Percentiles rank a stretch among this genome's conserved stretches.
Evolutionary conservation across 1,140 invertebrate genomes (phyloP).

Genomic region (Drosophila tani): DNA sequence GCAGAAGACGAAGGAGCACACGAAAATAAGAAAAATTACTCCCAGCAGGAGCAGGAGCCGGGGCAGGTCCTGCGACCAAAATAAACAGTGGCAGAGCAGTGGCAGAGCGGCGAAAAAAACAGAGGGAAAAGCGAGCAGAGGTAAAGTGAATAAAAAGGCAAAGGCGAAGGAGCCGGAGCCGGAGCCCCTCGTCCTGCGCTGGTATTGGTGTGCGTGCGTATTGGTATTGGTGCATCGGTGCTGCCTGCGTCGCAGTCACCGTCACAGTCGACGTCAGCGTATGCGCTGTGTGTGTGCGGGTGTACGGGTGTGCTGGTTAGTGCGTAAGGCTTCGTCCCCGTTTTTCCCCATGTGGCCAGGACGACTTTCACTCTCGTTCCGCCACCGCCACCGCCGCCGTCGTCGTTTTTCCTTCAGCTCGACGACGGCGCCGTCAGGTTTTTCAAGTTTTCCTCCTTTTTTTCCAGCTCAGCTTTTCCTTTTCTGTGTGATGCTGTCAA

Average conservation of each 20-base stretch:
- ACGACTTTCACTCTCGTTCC: constrained; percentile 74
- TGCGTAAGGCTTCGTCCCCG: constrained; percentile 39
- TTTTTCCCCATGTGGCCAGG: constrained; percentile 70
- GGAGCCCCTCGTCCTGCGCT: constrained; percentile 30
- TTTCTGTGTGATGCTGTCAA: constrained; percentile 25
- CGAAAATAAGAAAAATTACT: constrained; percentile 56
- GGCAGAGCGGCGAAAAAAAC: constrained; percentile 42
- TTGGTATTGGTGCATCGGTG: constrained; percentile 27
- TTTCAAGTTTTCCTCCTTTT: constrained; percentile 25
- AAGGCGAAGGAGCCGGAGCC: constrained; percentile 39
- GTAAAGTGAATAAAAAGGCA: constrained; percentile 43
- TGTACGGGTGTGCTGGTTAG: constrained; percentile 16
- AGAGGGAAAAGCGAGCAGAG: constrained; percentile 14
- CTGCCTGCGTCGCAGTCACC: constrained; percentile 8
- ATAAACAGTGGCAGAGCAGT: constrained; percentile 61
- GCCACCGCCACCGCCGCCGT: neutral
- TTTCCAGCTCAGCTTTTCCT: constrained; percentile 41
- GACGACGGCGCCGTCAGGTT: constrained; percentile 21
- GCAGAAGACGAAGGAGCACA: constrained; percentile 5
- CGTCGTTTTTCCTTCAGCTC: constrained; percentile 55
- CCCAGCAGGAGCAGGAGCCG: neutral
- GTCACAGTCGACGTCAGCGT: constrained; percentile 24
- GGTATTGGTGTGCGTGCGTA: constrained; percentile 26
- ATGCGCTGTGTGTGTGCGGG: constrained; percentile 9
- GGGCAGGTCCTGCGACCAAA: constrained; percentile 54